Evolutionary conservation across 1,140 invertebrate species (phyloP).

Genomic region (Anadara kagoshimensis): DNA sequence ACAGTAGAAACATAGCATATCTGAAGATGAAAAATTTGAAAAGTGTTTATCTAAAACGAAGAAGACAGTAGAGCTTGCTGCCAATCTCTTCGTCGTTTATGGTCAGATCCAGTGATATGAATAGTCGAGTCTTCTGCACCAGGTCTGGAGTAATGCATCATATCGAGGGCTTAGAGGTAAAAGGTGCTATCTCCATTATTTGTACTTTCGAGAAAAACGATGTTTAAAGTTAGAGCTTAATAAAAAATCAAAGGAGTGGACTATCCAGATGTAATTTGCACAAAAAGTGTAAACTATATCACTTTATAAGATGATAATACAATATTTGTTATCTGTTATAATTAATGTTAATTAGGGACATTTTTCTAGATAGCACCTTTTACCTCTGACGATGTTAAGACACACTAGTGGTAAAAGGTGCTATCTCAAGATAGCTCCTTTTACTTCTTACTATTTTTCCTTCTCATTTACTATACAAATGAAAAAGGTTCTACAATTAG

Average conservation of each 20-base stretch:
- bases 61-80: not conserved
- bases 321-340: not conserved
- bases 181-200: constrained; percentile 8
- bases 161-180: too few species aligned
- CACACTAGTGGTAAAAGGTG: not conserved
- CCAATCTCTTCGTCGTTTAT: too few species aligned
- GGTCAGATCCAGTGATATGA: too few species aligned
- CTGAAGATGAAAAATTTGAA: too few species aligned
- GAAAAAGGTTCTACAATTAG: not conserved
- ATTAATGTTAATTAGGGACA: not conserved
- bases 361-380: not conserved
- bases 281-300: not conserved
- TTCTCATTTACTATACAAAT: too few species aligned
- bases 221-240: not conserved
- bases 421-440: too few species aligned
- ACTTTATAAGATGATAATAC: not conserved
- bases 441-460: too few species aligned
- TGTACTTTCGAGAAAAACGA: not conserved
- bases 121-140: too few species aligned
- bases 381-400: not conserved
- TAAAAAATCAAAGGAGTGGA: not conserved
- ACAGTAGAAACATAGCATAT: too few species aligned
- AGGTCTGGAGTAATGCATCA: too few species aligned
- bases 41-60: too few species aligned
- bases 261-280: not conserved